Conservation (phyloP, 2,888 invertebrate species). For the Zaprionus lineosus region DNA sequence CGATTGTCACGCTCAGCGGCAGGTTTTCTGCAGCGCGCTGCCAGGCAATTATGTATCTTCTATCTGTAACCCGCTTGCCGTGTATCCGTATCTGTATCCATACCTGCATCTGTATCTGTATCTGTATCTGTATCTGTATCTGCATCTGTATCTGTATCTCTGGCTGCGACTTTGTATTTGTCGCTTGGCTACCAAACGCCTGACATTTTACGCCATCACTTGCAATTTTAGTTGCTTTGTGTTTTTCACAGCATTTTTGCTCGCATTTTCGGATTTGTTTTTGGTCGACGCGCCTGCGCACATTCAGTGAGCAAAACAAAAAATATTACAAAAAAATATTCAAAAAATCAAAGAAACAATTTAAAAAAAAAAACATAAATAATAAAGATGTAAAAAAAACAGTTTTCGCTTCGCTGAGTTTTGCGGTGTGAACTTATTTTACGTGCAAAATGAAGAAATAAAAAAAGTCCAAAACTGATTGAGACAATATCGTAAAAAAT, state of each 20-base stretch:
- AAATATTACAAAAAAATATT: too few relatives aligned
- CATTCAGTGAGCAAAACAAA: constrained; percentile 50
- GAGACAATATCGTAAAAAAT: constrained; percentile 79
- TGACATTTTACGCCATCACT: constrained; percentile 75
- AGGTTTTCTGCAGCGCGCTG: constrained; percentile 50
- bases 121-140: constrained; percentile 35
- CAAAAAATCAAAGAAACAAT: constrained; percentile 14
- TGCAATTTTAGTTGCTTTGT: constrained; percentile 51
- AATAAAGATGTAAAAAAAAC: constrained; percentile 14
- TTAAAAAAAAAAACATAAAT: constrained; percentile 16
- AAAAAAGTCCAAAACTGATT: constrained; percentile 55
- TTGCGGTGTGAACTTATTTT: constrained; percentile 46
- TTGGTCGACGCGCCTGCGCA: constrained; percentile 57
- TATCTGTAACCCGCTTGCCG: constrained; percentile 65
- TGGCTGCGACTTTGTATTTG: constrained; percentile 11
- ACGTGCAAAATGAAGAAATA: background rate
- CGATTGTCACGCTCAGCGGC: constrained; percentile 74
- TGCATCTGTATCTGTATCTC: constrained; percentile 21
- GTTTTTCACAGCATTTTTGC: constrained; percentile 30
- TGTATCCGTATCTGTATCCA: constrained; percentile 1
- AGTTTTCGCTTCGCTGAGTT: constrained; percentile 18
- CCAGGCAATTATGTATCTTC: constrained; percentile 75
- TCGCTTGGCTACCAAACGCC: constrained; percentile 59
- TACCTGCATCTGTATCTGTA: constrained; percentile 34
- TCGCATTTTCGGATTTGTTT: constrained; percentile 33